Evolutionary conservation across 2,797 vertebrate genomes (phyloP).

Genomic region (Astyanax mexicanus): DNA sequence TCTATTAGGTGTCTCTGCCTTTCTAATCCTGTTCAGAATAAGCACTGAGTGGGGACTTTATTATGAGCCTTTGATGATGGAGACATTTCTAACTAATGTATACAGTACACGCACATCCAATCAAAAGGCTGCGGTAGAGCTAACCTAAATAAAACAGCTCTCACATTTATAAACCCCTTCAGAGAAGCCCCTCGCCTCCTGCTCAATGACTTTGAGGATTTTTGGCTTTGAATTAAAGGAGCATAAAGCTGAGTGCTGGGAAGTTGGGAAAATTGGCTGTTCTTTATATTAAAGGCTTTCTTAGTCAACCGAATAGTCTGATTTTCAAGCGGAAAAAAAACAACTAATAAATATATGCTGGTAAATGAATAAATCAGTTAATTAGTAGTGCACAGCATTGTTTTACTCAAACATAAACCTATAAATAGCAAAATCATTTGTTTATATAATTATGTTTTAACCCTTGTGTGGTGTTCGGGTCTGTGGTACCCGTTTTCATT

Average conservation of each 20-base stretch:
- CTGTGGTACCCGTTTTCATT: too few relatives aligned
- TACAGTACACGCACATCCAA: constrained; percentile 62
- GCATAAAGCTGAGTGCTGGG: constrained; percentile 8
- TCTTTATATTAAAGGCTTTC: neutral
- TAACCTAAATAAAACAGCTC: constrained; percentile 63
- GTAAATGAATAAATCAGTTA: too few relatives aligned
- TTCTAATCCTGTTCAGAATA: constrained; percentile 64
- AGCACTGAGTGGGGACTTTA: constrained; percentile 53
- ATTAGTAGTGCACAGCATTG: too few relatives aligned
- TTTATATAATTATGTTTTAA: too few relatives aligned
- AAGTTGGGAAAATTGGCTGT: neutral
- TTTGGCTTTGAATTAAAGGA: constrained; percentile 8
- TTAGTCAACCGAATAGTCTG: neutral
- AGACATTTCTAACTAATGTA: constrained; percentile 61
- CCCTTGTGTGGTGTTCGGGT: too few relatives aligned
- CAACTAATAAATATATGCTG: too few relatives aligned
- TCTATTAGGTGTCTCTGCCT: constrained; percentile 66
- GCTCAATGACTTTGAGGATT: constrained; percentile 46
- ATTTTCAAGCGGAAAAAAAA: neutral
- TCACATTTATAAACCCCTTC: constrained; percentile 66
- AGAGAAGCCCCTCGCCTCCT: constrained; percentile 51
- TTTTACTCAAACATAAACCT: too few relatives aligned
- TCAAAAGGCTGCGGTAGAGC: constrained; percentile 58
- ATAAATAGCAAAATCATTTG: too few relatives aligned
- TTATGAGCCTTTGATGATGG: constrained; percentile 55